A percentile compares a stretch with the other conserved stretches of the same genome.
phyloP scores from a whole-genome alignment of 2,888 invertebrate genomes.

The Orthosia gothica region DNA sequence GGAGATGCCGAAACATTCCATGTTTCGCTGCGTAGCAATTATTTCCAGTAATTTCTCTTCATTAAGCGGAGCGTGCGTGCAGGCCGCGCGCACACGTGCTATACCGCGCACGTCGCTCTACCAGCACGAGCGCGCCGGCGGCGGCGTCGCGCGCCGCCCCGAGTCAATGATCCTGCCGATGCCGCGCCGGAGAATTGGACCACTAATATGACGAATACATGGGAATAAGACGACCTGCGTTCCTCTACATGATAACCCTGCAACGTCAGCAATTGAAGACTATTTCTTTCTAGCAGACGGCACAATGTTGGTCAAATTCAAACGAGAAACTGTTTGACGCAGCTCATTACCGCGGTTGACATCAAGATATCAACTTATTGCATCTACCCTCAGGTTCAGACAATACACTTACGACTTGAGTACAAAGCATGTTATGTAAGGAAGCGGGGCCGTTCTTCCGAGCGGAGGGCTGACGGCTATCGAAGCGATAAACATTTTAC shows the following conservation, averaged over 20 bases:
- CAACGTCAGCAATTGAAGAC: neutral
- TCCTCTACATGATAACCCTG: neutral
- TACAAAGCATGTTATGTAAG: slow-evolving; percentile 1
- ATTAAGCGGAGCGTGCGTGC: slow-evolving; percentile 58
- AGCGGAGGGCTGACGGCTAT: neutral
- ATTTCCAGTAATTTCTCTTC: slow-evolving; percentile 72
- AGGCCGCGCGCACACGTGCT: slow-evolving; percentile 52
- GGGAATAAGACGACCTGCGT: neutral
- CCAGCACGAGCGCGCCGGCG: slow-evolving; percentile 26
- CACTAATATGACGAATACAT: slow-evolving; percentile 24
- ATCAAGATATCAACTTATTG: neutral
- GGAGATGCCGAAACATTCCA: slow-evolving; percentile 62
- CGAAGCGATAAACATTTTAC: neutral
- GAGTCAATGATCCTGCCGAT: slow-evolving; percentile 60
- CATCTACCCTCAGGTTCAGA: neutral
- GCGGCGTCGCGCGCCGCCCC: slow-evolving; percentile 14
- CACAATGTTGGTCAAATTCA: neutral
- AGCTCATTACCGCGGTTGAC: neutral
- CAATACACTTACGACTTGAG: slow-evolving; percentile 6
- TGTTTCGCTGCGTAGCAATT: slow-evolving; percentile 55
- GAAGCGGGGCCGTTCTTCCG: neutral
- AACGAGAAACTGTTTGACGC: neutral
- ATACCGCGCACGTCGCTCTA: slow-evolving; percentile 11
- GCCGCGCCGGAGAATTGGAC: slow-evolving; percentile 22
- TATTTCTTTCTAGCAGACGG: neutral